Conservation (phyloP, 2,888 invertebrate genomes). For the Anorthoa munda region DNA sequence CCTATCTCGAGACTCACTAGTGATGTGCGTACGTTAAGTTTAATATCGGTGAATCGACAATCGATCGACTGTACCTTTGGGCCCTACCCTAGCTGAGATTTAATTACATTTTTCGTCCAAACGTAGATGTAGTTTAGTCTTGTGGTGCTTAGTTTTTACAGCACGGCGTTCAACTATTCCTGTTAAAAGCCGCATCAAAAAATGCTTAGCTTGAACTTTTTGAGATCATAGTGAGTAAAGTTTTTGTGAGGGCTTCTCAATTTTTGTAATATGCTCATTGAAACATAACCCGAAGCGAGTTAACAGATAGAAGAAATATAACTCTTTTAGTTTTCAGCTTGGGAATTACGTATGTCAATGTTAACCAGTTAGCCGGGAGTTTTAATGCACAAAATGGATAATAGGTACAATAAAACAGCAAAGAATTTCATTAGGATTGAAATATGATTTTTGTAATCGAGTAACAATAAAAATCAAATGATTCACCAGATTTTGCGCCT, state of each 20-base stretch:
- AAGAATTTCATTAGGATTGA: no score
- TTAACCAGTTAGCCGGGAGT: no score
- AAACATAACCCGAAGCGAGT: background rate
- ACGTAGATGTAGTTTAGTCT: conserved; percentile 83
- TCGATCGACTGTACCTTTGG: conserved; percentile 79
- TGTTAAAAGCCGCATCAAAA: conserved; percentile 50
- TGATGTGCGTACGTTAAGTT: conserved; percentile 61
- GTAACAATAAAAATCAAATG: background rate
- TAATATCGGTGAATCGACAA: conserved; percentile 67
- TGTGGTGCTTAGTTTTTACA: conserved; percentile 85
- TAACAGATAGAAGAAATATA: background rate
- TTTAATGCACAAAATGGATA: background rate
- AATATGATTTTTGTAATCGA: background rate
- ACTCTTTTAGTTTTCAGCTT: background rate
- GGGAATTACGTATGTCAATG: no score
- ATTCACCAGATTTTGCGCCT: background rate
- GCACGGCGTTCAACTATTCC: conserved; percentile 66
- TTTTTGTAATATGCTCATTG: background rate
- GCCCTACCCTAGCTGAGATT: conserved; percentile 80
- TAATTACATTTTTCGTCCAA: conserved; percentile 88
- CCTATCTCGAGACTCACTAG: conserved; percentile 49
- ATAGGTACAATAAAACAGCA: background rate
- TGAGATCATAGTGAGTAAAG: conserved; percentile 40
- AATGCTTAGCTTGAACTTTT: conserved; percentile 65
- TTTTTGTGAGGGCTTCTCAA: conserved; percentile 45